phyloP scores from a whole-genome alignment of 2,113 vertebrate genomes.

The Todiramphus chloris region DNA sequence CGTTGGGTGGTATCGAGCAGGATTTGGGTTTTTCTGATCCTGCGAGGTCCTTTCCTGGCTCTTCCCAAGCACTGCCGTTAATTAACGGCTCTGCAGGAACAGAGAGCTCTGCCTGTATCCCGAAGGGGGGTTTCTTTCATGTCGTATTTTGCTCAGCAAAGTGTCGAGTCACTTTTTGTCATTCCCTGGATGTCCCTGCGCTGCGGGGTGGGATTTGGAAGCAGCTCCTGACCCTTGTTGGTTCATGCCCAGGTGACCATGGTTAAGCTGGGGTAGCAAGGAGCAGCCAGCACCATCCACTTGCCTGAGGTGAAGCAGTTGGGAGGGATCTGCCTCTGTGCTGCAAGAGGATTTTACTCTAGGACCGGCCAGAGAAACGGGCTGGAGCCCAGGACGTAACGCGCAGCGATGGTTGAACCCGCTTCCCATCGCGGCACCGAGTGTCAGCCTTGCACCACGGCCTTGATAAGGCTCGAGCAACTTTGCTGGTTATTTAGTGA shows the following conservation, averaged over 20 bases:
- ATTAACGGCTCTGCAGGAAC: background rate
- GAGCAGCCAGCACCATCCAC: background rate
- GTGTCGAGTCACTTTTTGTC: background rate
- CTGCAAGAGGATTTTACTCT: background rate
- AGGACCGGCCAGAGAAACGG: background rate
- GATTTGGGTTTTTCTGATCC: slow-evolving; percentile 18
- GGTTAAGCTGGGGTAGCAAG: background rate
- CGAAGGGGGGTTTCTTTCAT: background rate
- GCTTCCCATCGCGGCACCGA: rapidly evolving
- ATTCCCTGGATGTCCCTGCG: background rate
- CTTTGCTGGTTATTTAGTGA: background rate
- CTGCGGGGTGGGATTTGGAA: rapidly evolving
- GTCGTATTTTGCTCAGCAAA: rapidly evolving
- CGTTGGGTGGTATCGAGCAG: background rate
- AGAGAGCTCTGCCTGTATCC: background rate
- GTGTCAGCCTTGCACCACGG: background rate
- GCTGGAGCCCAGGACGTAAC: background rate
- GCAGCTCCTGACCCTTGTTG: background rate
- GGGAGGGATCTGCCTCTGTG: background rate
- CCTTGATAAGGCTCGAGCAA: background rate
- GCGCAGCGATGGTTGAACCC: background rate
- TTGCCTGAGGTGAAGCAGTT: background rate
- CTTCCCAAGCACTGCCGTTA: background rate
- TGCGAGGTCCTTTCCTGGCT: background rate
- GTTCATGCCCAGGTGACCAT: rapidly evolving